Conservation (phyloP, 1,140 invertebrate species). For the Ostrea denselamellosa region DNA sequence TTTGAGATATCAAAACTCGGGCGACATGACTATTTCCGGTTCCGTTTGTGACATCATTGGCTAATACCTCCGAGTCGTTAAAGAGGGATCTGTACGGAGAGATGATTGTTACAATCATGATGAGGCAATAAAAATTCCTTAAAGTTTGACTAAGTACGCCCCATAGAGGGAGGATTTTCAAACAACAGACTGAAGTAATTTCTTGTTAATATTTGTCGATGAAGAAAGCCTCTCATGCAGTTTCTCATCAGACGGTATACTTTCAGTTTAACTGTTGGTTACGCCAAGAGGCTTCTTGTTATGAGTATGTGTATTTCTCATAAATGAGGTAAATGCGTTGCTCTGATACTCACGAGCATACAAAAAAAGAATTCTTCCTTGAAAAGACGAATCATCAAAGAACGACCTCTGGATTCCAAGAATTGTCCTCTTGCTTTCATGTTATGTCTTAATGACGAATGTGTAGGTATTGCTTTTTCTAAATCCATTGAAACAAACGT, state of each 20-base stretch:
- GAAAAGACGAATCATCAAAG: not conserved
- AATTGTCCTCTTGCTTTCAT: not conserved
- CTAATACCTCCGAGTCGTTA: not conserved
- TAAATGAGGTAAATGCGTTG: not conserved
- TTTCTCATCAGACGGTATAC: not conserved
- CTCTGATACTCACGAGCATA: not conserved
- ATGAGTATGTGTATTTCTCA: not conserved
- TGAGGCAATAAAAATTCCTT: not conserved
- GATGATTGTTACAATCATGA: not conserved
- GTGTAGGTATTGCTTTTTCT: too few relatives aligned
- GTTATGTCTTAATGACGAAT: not conserved
- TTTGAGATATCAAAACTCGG: too few relatives aligned
- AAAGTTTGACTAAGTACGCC: not conserved
- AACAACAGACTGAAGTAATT: not conserved
- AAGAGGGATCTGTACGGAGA: not conserved
- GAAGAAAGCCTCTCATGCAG: conserved; percentile 3
- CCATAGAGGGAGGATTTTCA: not conserved
- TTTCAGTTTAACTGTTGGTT: not conserved
- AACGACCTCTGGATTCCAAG: not conserved
- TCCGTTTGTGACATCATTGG: too few relatives aligned
- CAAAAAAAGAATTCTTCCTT: not conserved
- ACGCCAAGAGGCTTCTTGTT: not conserved
- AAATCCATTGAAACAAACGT: too few relatives aligned
- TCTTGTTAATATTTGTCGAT: conserved; percentile 6
- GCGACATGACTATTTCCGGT: too few relatives aligned